These are phyloP conservation scores for Pteria penguin DNA, from an alignment of 2,888 invertebrate species.

Conservation along the genomic window DNA sequence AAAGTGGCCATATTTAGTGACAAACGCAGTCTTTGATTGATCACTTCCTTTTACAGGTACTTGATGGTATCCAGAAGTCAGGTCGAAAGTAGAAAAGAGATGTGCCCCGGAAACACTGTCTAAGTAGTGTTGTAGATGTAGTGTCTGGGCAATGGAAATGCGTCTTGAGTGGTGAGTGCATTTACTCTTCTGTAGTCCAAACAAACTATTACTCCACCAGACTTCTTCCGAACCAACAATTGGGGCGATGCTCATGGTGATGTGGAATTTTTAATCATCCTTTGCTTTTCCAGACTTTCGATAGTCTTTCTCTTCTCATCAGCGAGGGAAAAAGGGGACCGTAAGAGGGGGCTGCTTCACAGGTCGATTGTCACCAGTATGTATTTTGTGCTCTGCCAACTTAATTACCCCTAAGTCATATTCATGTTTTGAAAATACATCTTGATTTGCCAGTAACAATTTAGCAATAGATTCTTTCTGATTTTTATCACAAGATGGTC, in stretches of 20 bases:
- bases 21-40: constrained; percentile 50
- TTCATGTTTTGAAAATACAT: constrained; percentile 41
- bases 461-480: background rate
- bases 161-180: constrained; percentile 40
- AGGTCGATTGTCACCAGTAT: constrained; percentile 38
- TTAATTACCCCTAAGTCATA: constrained; percentile 45
- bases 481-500: background rate
- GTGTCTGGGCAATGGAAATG: constrained; percentile 48
- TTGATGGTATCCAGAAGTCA: constrained; percentile 47
- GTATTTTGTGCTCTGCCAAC: constrained; percentile 41
- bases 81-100: constrained; percentile 39
- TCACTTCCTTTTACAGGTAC: constrained; percentile 40
- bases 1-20: constrained; percentile 45
- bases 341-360: constrained; percentile 44
- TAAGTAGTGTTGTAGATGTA: constrained; percentile 49
- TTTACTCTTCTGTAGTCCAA: constrained; percentile 46
- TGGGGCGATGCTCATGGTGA: constrained; percentile 43
- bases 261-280: constrained; percentile 37
- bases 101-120: constrained; percentile 40
- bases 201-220: constrained; percentile 31
- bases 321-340: constrained; percentile 41
- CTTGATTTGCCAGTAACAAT: constrained; percentile 18
- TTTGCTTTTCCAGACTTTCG: constrained; percentile 38
- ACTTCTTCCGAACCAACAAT: constrained; percentile 40
- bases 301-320: constrained; percentile 40